Evolutionary conservation across 2,113 vertebrate genomes (phyloP), one percentile per base, ranked within the genome.

Genomic region (Sterna hirundo): DNA sequence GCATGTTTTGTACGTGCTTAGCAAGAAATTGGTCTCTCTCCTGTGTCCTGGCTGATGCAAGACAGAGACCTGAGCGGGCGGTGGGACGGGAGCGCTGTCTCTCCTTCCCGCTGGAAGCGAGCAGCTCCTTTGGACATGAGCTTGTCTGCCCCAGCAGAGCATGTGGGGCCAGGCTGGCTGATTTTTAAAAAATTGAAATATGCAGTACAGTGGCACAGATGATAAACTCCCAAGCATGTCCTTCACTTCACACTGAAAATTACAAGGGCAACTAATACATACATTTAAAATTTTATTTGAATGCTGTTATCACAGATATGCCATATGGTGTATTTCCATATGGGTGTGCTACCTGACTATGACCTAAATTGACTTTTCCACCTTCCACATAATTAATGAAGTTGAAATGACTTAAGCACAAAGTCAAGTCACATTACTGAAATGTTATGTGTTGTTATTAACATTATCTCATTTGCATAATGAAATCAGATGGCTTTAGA

Each of bases 401-500:
- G 46, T 81, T 74, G n/a, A 84, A 94, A 88, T 90, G 26, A 82
- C 61, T 93, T 55, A 75, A 94, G 62, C 82, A 65, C 42, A 74
- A 91, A 91, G 83, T 94, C 95, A 93, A 77, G 62, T 94, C 38
- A 6, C 91, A 71, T 96, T 93, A 79, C 36, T 93, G 60, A 93
- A 87, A 75, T 13, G 14, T 62, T 65, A 72, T 66, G 47, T 93
- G 86, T 69, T 96, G 46, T 70, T 93, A 92, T 60, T 93, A 96
- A 82, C 91, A 47, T 76, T 93, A 70, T 51, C 72, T 92, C 25
- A 95, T 96, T 94, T 96, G 52, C 84, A 82, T 97, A 96, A 96
- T 96, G 54, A 93, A 94, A 94, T 88, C 15, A 38, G 92, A 94
- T 94, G 83, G 83, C 93, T 93, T 95, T 92, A 81, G 92, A 90